These are phyloP conservation scores for Trichogramma pretiosum DNA, from an alignment of 1,140 invertebrate species.

Conservation along the genomic window DNA sequence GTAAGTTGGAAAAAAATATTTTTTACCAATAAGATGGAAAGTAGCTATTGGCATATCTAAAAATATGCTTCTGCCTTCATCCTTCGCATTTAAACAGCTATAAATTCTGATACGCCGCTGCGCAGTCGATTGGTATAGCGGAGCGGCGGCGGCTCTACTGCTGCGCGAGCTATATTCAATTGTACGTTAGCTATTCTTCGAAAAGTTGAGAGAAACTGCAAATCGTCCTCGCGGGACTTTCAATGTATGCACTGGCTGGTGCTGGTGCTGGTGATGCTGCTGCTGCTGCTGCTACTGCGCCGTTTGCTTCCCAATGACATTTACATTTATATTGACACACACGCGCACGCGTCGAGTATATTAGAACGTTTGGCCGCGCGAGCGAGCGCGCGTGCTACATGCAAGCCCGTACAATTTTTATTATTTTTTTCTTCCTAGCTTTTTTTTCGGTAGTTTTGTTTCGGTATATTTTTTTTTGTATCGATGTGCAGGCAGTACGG, in stretches of 20 bases:
- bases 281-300: background rate
- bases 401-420: too few species aligned
- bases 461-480: too few species aligned
- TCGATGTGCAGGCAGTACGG: too few species aligned
- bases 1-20: too few species aligned
- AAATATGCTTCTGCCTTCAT: too few species aligned
- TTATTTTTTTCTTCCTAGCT: too few species aligned
- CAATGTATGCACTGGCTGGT: slow-evolving; percentile 26
- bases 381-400: background rate
- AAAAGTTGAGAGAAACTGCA: too few species aligned
- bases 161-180: slow-evolving; percentile 25
- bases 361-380: slow-evolving; percentile 7
- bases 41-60: too few species aligned
- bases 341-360: slow-evolving; percentile 2
- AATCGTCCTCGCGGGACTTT: slow-evolving; percentile 34
- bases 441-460: too few species aligned
- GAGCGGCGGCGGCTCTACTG: slow-evolving; percentile 26
- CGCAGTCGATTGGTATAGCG: slow-evolving; percentile 40
- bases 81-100: slow-evolving; percentile 23
- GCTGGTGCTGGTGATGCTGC: too few species aligned
- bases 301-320: slow-evolving; percentile 32
- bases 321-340: slow-evolving; percentile 43
- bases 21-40: too few species aligned
- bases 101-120: slow-evolving; percentile 32
- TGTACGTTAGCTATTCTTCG: too few species aligned